phyloP scores from a whole-genome alignment of 2,888 invertebrate species.

The Heteropelma amictum region DNA sequence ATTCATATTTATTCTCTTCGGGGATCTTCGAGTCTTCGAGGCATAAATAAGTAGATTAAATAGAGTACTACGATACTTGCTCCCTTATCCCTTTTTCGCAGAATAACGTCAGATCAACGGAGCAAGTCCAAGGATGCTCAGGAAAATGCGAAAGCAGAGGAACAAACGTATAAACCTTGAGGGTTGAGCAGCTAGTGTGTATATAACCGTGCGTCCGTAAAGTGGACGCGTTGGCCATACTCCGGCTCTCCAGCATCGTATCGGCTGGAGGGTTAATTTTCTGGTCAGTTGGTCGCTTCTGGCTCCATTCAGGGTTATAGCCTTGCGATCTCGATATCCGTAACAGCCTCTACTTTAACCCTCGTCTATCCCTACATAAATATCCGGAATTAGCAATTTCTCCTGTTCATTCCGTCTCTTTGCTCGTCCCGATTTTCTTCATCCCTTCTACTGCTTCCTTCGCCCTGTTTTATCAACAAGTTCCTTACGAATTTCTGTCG shows the following conservation, averaged over 20 bases:
- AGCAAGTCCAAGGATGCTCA: constrained; percentile 39
- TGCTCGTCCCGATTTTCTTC: constrained; percentile 56
- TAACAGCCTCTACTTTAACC: constrained; percentile 76
- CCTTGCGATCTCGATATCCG: constrained; percentile 75
- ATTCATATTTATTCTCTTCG: not conserved
- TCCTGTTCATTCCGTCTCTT: constrained; percentile 67
- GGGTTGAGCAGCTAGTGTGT: constrained; percentile 38
- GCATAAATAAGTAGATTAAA: constrained; percentile 36
- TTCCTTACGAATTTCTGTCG: not conserved
- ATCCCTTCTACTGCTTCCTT: constrained; percentile 54
- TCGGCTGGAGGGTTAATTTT: constrained; percentile 78
- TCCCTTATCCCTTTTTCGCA: constrained; percentile 28
- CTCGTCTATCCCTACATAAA: constrained; percentile 74
- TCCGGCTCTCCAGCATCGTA: constrained; percentile 64
- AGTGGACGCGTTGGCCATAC: constrained; percentile 48
- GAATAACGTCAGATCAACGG: constrained; percentile 45
- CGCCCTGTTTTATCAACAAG: constrained; percentile 7
- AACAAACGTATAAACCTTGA: constrained; percentile 43
- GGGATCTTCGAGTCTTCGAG: not conserved
- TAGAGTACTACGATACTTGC: constrained; percentile 24
- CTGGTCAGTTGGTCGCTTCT: constrained; percentile 79
- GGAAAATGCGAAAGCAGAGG: constrained; percentile 54
- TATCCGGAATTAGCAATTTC: constrained; percentile 79
- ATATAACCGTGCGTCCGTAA: constrained; percentile 46
- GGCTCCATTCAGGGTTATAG: constrained; percentile 76